phyloP scores from a whole-genome alignment of 2,888 invertebrate genomes.

The Lasioglossum zephyrum region DNA sequence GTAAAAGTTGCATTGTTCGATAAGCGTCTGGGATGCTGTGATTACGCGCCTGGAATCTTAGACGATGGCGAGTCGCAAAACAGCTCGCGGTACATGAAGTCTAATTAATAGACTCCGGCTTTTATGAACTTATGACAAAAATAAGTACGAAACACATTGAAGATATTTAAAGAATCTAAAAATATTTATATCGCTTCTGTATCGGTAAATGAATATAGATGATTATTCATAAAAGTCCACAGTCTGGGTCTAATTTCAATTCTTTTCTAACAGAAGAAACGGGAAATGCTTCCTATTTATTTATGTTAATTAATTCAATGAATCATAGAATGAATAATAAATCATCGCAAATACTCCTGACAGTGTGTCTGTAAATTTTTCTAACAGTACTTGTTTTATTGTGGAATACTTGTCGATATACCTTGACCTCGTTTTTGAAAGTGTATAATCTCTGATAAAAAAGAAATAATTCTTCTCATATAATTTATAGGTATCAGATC shows the following conservation, averaged over 20 bases:
- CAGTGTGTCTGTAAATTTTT: background rate
- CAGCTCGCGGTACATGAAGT: background rate
- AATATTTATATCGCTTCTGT: background rate
- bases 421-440: background rate
- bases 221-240: background rate
- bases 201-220: background rate
- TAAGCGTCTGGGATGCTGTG: background rate
- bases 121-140: background rate
- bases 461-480: background rate
- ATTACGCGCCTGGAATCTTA: background rate
- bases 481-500: background rate
- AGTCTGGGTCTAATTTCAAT: background rate
- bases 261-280: too few species aligned
- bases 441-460: background rate
- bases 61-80: background rate
- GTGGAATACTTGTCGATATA: background rate
- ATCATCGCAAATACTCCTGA: background rate
- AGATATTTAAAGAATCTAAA: background rate
- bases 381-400: background rate
- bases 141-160: background rate
- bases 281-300: too few species aligned
- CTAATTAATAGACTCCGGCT: background rate
- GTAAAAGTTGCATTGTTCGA: constrained; percentile 17
- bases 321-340: background rate
- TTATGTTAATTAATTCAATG: background rate